Base-by-base conservation (phyloP, 1,140 invertebrate species). In the Scylla paramamosain region DNA sequence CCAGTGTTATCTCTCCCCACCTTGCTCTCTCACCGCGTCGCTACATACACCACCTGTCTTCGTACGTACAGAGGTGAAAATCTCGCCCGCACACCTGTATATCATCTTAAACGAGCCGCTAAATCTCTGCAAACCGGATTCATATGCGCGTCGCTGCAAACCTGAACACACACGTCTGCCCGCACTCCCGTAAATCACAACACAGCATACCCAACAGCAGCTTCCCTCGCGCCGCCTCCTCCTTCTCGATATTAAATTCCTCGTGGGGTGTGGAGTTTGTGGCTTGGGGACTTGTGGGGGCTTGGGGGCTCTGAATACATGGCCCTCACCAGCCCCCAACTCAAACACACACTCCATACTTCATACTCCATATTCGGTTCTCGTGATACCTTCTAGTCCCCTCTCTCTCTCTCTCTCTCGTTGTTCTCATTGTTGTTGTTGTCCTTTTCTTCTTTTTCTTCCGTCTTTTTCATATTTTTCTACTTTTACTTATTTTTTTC, bases 51-150 rank as follows among this genome's bases (percentile, higher is more conserved):
- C 10, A 59, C 52, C 52, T 39, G 39, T 6, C 6, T 14, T 20
- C 52, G 52, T 59, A 0, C 25, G 31, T 45, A 92, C 4, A 29
- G 0, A 31, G 32, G 67, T 92, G 31, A 92, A 31, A 67, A 67
- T 59, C 45, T 31, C 14, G 88, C 32, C 25, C 32, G 39, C 0
- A 20, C 45, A 25, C 39, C 31, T 7, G 88, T 52, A 20, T n/a
- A 77, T 77, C 67, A 77, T n/a, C 67, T n/a, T n/a, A 77, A 77
- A 77, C 67, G 67, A 39, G 67, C 67, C 67, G 67, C 12, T 77
- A 77, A 77, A 77, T 77, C 67, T 77, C 67, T 77, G 67, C 20
- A 77, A 77, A 77, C n/a, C 67, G 67, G 67, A 77, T n/a, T 77
- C 20, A n/a, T 77, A 77, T 77, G 67, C 67, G 25, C 67, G 67